Evolutionary conservation across 1,140 invertebrate species (phyloP), one percentile per base, ranked within the genome.

Genomic region (Pseudomyrmex pallidus): DNA sequence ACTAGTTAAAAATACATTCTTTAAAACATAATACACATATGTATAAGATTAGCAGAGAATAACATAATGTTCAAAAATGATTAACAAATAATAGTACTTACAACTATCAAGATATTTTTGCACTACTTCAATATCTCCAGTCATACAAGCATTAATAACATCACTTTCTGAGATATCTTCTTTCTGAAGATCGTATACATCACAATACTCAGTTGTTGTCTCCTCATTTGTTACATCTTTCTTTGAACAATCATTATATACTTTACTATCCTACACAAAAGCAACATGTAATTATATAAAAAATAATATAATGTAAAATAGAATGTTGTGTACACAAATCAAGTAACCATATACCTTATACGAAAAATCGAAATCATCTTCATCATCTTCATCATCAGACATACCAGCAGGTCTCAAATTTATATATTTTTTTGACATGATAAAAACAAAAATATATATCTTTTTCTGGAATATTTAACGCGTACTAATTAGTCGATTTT

Each of bases 71-170:
- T 63, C 59, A 25, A 25, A 64, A 72, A 56, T 46, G 44, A 76
- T 25, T 10, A 52, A 50, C 8, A 52, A 70, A 7, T 59, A 48
- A 61, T 62, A 52, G 54, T 22, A 82, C 35, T 91, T 91, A 93
- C 35, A 7, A 35, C 91, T 74, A 67, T 88, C 46, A 25, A 92
- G 8, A 86, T 91, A 91, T 20, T 91, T 74, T 8, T 88, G 22
- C 57, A 94, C 67, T 20, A 83, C 22, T 25, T 88, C 52, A 1
- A 89, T 50, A 20, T 91, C 15, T 13, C 90, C 90, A 9, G 10
- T 66, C 20, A 77, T 90, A 72, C 92, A 93, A 35, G 92, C 93
- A 62, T 91, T 86, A 1, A 91, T 62, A 10, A 80, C 4, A 10
- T n/a, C 2, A 62, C 1, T 22, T 54, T 88, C 72, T 0, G n/a